Percentiles rank a stretch among this genome's conserved stretches.
phyloP scores from a whole-genome alignment of 2,797 vertebrate genomes.

The Huso huso region DNA sequence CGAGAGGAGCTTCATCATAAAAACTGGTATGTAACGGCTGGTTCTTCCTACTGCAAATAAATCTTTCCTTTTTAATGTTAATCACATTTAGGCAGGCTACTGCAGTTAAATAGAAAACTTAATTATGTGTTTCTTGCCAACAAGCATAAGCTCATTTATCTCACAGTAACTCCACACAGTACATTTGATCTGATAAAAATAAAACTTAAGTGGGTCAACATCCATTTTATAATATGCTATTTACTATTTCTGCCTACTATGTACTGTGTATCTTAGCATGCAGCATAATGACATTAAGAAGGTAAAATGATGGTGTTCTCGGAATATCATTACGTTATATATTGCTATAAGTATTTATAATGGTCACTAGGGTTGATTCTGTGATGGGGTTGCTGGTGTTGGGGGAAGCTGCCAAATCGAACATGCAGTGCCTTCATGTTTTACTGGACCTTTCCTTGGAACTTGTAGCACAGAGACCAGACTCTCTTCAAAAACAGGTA shows the following conservation, averaged over 20 bases:
- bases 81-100: too few species aligned
- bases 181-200: too few species aligned
- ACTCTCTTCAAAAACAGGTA: conserved; percentile 7
- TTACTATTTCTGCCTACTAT: too few species aligned
- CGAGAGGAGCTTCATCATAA: conserved; percentile 36
- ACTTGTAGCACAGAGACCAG: conserved; percentile 1
- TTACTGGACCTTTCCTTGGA: conserved; percentile 35
- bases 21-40: conserved; percentile 34
- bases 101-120: too few species aligned
- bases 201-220: too few species aligned
- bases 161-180: too few species aligned
- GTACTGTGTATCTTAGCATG: too few species aligned
- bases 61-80: not conserved
- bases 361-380: conserved; percentile 36
- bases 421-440: conserved; percentile 40
- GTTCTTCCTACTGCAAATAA: not conserved
- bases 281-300: too few species aligned
- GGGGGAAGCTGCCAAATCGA: conserved; percentile 45
- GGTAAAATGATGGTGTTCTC: not conserved
- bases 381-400: conserved; percentile 41
- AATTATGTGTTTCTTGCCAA: too few species aligned
- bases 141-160: too few species aligned
- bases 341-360: not conserved
- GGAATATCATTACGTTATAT: not conserved
- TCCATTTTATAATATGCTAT: too few species aligned